Base-by-base conservation (phyloP, 2,797 vertebrate species). In the Anomalospiza imberbis region DNA sequence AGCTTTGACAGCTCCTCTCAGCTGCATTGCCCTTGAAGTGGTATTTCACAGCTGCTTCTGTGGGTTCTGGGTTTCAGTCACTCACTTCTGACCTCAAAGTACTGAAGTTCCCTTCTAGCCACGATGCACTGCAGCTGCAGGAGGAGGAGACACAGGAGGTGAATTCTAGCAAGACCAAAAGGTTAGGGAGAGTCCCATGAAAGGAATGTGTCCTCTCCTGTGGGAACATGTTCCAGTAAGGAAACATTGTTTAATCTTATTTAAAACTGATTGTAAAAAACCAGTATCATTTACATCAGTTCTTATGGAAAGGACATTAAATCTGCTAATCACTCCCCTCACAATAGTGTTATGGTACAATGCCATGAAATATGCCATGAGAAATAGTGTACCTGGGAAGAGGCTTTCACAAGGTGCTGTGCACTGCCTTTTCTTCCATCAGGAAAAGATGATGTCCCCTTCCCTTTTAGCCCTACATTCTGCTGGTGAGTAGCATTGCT, bases 1-100 rank as follows among this genome's bases (percentile, higher is more conserved):
- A 86, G 44, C 66, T 86, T 68, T 93, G 70, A 75, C 58, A 91
- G 24, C 54, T 84, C 48, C 57, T 91, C 36, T 70, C 38, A 76
- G 70, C 55, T 88, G 29, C 40, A 76, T 26, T 95, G 79, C 77
- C 44, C 60, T 93, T 72, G 68, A 91, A 90, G 76, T 62, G 72
- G 57, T 74, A 32, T 70, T 94, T 80, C 84, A 50, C 54, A 83
- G 70, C 65, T 88, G 47, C 60, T 32, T 79, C 31, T 73, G 32
- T 84, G 88, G 40, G 36, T 90, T 95, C 77, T 81, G 75, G 18
- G 25, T 81, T 93, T 92, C 55, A 72, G 16, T 68, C 3, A 6
- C 45, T 62, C 73, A 48, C 40, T 68, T 76, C 63, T 90, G 76
- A 73, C 72, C 67, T 85, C 87, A 76, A 13, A 58, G 36, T 51